Evolutionary conservation across 2,797 vertebrate species (phyloP), one percentile per base, ranked within the genome.

Genomic region (Malacoctenus gilli): DNA sequence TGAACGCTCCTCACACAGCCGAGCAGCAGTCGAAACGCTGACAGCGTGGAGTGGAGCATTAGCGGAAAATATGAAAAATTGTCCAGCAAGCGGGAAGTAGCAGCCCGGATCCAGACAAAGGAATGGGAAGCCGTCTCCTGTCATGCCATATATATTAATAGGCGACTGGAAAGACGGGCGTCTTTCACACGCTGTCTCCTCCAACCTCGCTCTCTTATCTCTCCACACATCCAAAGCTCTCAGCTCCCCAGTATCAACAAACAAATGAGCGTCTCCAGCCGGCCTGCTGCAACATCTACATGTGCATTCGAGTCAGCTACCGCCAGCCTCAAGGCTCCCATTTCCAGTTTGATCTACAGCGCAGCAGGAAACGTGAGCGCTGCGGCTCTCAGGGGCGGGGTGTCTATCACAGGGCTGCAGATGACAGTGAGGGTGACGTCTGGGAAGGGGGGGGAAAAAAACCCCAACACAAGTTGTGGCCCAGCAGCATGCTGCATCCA

Each of bases 41-140:
- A 86, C 81, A 40, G 44, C 11, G 64, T 36, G 6, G 46, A 68
- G 54, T 49, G 40, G 13, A 35, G 62, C 40, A 79, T 71, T 76
- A 79, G 63, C 12, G 70, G 77, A 80, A 86, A 83, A 83, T 66
- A 42, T 72, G 39, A 59, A 66, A 74, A 76, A 59, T 3, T 50
- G 47, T 46, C 42, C 37, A 20, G 61, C 41, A 28, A 61, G 72
- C 12, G 22, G 71, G 68, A 85, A 79, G 47, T 50, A 47, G 62
- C 57, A 53, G 56, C 44, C 31, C 46, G 44, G 30, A 62, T 38
- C 62, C 77, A 84, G 81, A 87, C 84, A 89, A 86, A 84, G 75
- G 72, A 77, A 63, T 47, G 62, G 62, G 75, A 88, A 80, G 55
- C 36, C 5, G 52, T 68, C 44, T 31, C 14, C 30, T 43, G 37